These are phyloP conservation scores for Heptranchias perlo DNA, from an alignment of 2,113 vertebrate genomes.

Conservation along the genomic window DNA sequence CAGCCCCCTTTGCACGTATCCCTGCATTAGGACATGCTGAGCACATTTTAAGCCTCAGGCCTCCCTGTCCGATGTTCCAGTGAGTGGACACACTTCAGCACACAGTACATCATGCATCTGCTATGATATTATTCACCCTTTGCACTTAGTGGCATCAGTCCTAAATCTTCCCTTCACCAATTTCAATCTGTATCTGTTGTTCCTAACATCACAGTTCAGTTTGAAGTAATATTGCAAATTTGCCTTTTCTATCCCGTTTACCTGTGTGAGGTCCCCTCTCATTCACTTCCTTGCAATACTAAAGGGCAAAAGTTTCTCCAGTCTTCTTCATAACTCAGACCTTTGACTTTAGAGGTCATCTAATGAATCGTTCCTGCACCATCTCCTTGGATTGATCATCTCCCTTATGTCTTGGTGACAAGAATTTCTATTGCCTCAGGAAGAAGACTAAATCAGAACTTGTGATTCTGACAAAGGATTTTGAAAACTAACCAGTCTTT, in stretches of 20 bases:
- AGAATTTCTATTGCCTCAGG: not conserved
- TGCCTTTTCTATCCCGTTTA: not conserved
- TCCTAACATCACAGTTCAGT: too few species aligned
- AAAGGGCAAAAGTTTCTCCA: not conserved
- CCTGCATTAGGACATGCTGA: too few species aligned
- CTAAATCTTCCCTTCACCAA: too few species aligned
- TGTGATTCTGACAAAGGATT: not conserved
- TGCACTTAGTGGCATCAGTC: too few species aligned
- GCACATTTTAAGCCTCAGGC: too few species aligned
- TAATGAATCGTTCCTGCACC: not conserved
- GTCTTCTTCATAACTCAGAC: not conserved
- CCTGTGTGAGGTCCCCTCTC: not conserved
- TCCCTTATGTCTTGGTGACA: not conserved
- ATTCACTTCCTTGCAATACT: not conserved
- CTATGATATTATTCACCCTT: too few species aligned
- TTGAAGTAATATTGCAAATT: not conserved
- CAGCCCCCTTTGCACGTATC: too few species aligned
- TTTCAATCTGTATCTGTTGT: too few species aligned
- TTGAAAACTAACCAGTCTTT: not conserved
- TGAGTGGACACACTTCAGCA: too few species aligned
- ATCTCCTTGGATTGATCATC: not conserved
- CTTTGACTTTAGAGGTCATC: not conserved
- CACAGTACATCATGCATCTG: too few species aligned
- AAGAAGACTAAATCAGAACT: not conserved
- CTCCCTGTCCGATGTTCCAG: too few species aligned